Conservation (phyloP, 1,140 invertebrate species). For the Rhyacophila brunnea region DNA sequence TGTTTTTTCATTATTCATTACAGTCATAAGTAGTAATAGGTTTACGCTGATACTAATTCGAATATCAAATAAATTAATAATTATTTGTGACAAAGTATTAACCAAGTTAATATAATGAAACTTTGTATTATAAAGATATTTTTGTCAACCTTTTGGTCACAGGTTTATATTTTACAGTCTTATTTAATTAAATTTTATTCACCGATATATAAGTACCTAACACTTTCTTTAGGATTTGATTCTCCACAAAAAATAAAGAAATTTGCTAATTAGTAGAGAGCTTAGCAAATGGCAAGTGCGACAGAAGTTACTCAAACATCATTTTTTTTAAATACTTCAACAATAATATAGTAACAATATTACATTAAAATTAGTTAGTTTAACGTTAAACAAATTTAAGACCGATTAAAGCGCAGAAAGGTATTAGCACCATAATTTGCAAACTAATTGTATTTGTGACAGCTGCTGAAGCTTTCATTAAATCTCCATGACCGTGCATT, state of each 20-base stretch:
- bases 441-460: neutral
- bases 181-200: no score
- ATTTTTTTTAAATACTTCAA: neutral
- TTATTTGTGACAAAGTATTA: conserved; percentile 3
- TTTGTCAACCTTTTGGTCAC: neutral
- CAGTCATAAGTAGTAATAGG: neutral
- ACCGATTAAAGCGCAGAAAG: neutral
- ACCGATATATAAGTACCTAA: no score
- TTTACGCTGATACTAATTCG: neutral
- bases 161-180: no score
- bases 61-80: conserved; percentile 6
- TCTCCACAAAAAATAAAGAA: no score
- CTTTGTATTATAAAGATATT: conserved; percentile 3
- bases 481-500: conserved; percentile 8
- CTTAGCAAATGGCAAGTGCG: no score
- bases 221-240: no score
- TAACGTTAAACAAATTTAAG: conserved; percentile 1
- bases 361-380: conserved; percentile 8
- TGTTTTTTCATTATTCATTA: no score
- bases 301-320: neutral
- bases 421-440: conserved; percentile 7
- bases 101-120: neutral
- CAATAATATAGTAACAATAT: neutral
- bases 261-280: no score
- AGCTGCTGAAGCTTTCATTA: neutral